Evolutionary conservation across 2,888 invertebrate species (phyloP).

Genomic region (Drosophila hamatofila): DNA sequence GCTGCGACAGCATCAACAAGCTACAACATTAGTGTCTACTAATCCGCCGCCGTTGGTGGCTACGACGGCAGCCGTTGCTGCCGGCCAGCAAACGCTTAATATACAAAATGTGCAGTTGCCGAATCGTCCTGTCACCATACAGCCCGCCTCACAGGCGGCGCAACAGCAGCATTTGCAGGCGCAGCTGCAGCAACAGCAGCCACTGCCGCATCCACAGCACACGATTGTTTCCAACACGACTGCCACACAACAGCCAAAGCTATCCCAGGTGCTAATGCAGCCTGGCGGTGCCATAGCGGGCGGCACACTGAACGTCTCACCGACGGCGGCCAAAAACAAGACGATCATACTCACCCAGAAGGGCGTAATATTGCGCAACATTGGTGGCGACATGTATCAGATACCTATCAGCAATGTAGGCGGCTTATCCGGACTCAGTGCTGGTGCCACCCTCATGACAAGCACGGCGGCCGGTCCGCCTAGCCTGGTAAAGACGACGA

Average conservation of each 20-base stretch:
- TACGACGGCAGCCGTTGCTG: constrained; percentile 70
- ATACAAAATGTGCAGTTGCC: constrained; percentile 85
- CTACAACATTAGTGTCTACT: constrained; percentile 66
- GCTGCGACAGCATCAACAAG: constrained; percentile 70
- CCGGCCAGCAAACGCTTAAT: constrained; percentile 81
- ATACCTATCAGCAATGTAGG: constrained; percentile 85
- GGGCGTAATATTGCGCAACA: constrained; percentile 84
- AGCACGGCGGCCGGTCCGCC: constrained; percentile 83
- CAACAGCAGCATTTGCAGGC: constrained; percentile 84
- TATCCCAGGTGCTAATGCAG: constrained; percentile 85
- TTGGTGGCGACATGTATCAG: constrained; percentile 85
- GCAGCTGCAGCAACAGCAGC: constrained; percentile 84
- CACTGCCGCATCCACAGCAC: constrained; percentile 82
- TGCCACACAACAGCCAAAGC: constrained; percentile 84
- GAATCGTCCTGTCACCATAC: constrained; percentile 84
- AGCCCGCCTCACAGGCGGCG: constrained; percentile 85
- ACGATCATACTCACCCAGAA: constrained; percentile 85
- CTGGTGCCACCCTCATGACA: constrained; percentile 82
- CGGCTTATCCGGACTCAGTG: constrained; percentile 77
- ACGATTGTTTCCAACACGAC: constrained; percentile 84
- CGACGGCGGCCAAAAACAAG: constrained; percentile 81
- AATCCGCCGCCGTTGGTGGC: constrained; percentile 85
- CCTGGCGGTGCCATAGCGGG: constrained; percentile 68
- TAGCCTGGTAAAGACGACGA: constrained; percentile 82
- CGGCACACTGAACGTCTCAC: constrained; percentile 73